Evolutionary conservation across 2,797 vertebrate species (phyloP), one percentile per base, ranked within the genome.

Genomic region (Acipenser transmontanus): DNA sequence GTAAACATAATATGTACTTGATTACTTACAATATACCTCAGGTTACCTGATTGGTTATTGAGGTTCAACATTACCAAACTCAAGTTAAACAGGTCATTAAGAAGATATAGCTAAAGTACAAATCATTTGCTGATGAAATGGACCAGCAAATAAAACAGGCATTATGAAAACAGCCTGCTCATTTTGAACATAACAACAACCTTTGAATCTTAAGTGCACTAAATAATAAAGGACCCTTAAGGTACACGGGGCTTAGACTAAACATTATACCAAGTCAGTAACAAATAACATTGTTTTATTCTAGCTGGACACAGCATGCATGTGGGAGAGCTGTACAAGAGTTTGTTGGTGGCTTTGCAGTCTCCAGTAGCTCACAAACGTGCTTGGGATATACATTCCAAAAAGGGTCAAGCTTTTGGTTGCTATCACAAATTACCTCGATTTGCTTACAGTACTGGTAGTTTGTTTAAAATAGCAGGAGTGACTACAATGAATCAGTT

Each of bases 101-200:
- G 49, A 57, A 50, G n/a, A 64, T 52, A 51, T 54, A 65, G 59
- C 62, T 50, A 49, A n/a, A 54, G 66, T 47, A 67, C 66, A 57
- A 50, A 63, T 64, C 49, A 70, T 66, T 61, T 63, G 14, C 62
- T 67, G 69, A 67, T 67, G 66, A 34, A 54, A 62, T 54, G 48
- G 66, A 66, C 60, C 60, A 67, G 66, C 66, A 67, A 67, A 67
- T 60, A 70, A 61, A 60, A 61, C 64, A 67, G 63, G 61, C 49
- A 64, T 50, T 49, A 54, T 48, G 14, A 66, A 34, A 64, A 64
- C 65, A 60, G 47, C 49, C 49, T 63, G 61, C 10, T 48, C 63
- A 66, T 70, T 70, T 66, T 62, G 61, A 65, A 61, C 51, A 54
- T 66, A 70, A 70, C 63, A 66, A 66, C 69, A 62, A 63, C 50